These are phyloP conservation scores for Chrysodeixis includens DNA, from an alignment of 2,888 invertebrate species.

Conservation along the genomic window DNA sequence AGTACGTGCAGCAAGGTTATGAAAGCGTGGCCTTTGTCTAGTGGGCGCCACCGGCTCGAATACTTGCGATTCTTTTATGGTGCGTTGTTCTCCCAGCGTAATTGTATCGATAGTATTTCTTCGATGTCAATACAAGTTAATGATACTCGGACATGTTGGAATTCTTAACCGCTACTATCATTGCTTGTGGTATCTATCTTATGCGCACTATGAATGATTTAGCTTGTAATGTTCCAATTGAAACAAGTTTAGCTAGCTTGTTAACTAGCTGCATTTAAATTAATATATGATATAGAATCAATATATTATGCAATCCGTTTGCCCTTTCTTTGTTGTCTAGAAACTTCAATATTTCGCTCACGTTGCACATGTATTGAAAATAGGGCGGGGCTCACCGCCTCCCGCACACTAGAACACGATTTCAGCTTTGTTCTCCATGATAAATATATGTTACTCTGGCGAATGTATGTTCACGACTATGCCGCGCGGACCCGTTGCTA, in stretches of 20 bases:
- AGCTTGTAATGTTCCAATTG: background rate
- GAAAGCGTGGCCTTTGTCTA: conserved; percentile 76
- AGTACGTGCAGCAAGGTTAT: conserved; percentile 68
- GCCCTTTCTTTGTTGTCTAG: conserved; percentile 47
- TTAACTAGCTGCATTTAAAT: too few species aligned
- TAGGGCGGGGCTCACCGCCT: conserved; percentile 55
- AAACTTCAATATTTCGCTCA: conserved; percentile 33
- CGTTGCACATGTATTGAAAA: conserved; percentile 44
- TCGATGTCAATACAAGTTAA: background rate
- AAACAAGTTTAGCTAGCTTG: background rate
- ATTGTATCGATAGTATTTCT: conserved; percentile 15
- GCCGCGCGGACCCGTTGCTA: conserved; percentile 30
- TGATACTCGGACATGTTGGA: background rate
- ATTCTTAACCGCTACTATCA: background rate
- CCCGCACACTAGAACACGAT: conserved; percentile 57
- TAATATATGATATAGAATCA: background rate
- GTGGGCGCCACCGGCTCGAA: conserved; percentile 59
- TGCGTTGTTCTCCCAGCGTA: conserved; percentile 21
- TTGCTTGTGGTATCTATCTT: background rate
- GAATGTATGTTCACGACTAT: conserved; percentile 63
- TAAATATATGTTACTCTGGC: conserved; percentile 54
- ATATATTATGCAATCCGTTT: conserved; percentile 8
- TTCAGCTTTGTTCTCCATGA: conserved; percentile 60
- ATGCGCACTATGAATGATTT: background rate
- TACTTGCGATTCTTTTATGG: conserved; percentile 58